Conservation (phyloP, 2,888 invertebrate species). For the Lasius platythorax region DNA sequence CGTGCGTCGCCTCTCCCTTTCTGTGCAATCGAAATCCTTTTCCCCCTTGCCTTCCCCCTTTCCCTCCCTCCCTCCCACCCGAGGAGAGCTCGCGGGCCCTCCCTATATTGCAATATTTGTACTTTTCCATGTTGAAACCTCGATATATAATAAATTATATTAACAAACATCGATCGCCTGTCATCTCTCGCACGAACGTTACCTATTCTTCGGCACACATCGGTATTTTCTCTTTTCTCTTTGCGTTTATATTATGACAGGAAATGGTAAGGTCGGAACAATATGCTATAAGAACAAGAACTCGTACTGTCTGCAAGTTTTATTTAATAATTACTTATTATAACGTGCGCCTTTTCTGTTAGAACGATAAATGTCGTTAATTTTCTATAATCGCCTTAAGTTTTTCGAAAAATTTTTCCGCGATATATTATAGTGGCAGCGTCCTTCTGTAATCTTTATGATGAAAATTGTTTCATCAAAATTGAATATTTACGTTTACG, state of each 20-base stretch:
- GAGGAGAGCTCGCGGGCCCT: constrained; percentile 86
- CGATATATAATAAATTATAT: constrained; percentile 86
- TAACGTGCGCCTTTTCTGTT: background rate
- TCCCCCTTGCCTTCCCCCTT: constrained; percentile 77
- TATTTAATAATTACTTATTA: constrained; percentile 31
- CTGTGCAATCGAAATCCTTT: constrained; percentile 65
- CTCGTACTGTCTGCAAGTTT: background rate
- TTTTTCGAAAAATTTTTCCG: constrained; percentile 3
- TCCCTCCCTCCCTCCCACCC: constrained; percentile 84
- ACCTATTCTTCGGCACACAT: constrained; percentile 23
- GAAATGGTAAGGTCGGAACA: background rate
- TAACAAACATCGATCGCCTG: constrained; percentile 83
- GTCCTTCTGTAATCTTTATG: constrained; percentile 8
- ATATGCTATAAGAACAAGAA: constrained; percentile 4
- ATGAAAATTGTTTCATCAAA: background rate
- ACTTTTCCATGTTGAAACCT: constrained; percentile 86
- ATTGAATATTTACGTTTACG: background rate
- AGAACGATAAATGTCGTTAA: background rate
- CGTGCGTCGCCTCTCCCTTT: constrained; percentile 71
- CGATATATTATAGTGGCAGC: constrained; percentile 26
- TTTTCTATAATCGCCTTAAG: background rate
- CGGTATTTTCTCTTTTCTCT: background rate
- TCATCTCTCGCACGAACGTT: constrained; percentile 44
- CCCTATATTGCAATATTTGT: constrained; percentile 86
- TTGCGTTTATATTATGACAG: background rate